These are phyloP conservation scores for Lycodopsis pacificus DNA, from an alignment of 2,797 vertebrate genomes.

Conservation along the genomic window DNA sequence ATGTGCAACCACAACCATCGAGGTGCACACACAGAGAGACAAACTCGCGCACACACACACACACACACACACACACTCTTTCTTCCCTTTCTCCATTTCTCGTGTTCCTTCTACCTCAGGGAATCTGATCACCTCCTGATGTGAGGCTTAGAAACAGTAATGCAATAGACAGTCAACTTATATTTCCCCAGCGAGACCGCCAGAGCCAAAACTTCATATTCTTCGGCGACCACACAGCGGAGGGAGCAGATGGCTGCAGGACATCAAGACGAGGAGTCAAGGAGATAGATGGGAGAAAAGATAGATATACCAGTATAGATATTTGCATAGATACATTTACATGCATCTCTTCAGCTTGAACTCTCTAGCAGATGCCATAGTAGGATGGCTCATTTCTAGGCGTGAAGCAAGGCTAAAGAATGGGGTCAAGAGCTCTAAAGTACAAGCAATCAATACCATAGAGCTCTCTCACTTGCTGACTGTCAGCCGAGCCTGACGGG, in stretches of 20 bases:
- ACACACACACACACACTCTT: slow-evolving; percentile 41
- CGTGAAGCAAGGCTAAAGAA: slow-evolving; percentile 39
- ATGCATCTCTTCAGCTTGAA: slow-evolving; percentile 32
- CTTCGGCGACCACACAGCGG: slow-evolving; percentile 58
- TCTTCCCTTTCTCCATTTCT: slow-evolving; percentile 58
- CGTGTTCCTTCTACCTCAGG: slow-evolving; percentile 59
- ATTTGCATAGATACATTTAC: slow-evolving; percentile 35
- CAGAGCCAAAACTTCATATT: slow-evolving; percentile 67
- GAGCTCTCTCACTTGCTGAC: slow-evolving; percentile 48
- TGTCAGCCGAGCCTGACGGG: slow-evolving; percentile 30
- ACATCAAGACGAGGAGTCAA: slow-evolving; percentile 51
- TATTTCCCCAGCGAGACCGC: slow-evolving; percentile 80
- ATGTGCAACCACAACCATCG: slow-evolving; percentile 38
- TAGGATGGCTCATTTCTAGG: slow-evolving; percentile 4
- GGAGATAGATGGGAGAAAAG: slow-evolving; percentile 42
- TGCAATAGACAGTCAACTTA: slow-evolving; percentile 76
- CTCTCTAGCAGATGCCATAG: slow-evolving; percentile 7
- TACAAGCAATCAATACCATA: slow-evolving; percentile 40
- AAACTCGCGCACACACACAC: slow-evolving; percentile 5
- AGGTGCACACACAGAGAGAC: slow-evolving; percentile 33
- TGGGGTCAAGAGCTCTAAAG: slow-evolving; percentile 16
- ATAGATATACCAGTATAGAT: slow-evolving; percentile 41
- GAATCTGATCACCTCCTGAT: slow-evolving; percentile 80
- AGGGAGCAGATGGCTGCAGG: slow-evolving; percentile 60
- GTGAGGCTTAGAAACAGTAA: slow-evolving; percentile 75